These are phyloP conservation scores for Brachionus asplanchnoidis DNA, from an alignment of 1,140 invertebrate genomes.

Conservation along the genomic window DNA sequence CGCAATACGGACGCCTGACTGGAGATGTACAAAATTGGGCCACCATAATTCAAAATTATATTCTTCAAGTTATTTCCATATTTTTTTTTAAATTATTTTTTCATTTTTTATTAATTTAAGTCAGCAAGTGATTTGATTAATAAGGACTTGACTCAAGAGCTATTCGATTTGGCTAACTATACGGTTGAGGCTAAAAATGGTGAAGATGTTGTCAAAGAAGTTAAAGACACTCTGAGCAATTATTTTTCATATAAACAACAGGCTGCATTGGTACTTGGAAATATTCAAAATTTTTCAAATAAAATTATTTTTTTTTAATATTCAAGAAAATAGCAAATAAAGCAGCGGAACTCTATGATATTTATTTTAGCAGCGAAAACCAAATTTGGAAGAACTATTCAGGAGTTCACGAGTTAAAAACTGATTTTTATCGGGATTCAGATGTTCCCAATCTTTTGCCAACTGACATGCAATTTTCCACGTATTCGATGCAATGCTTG, in stretches of 20 bases:
- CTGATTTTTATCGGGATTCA: conserved; percentile 53
- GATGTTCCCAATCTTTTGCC: conserved; percentile 56
- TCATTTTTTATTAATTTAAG: conserved; percentile 44
- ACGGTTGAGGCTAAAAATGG: conserved; percentile 56
- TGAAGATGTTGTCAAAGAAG: conserved; percentile 49
- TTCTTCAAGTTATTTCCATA: conserved; percentile 51
- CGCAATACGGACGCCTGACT: conserved; percentile 49
- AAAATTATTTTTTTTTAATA: conserved; percentile 1
- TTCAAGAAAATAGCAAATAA: conserved; percentile 52
- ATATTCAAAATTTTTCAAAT: not conserved
- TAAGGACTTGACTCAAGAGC: conserved; percentile 54
- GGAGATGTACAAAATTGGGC: conserved; percentile 59
- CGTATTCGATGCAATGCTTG: conserved; percentile 46
- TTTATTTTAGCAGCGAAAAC: conserved; percentile 45
- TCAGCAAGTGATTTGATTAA: conserved; percentile 57
- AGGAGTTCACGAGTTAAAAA: conserved; percentile 48
- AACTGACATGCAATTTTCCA: conserved; percentile 51
- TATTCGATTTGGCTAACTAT: conserved; percentile 56
- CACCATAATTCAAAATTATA: conserved; percentile 58
- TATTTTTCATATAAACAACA: conserved; percentile 55
- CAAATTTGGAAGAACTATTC: conserved; percentile 43
- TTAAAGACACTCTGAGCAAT: conserved; percentile 52
- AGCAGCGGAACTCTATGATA: conserved; percentile 54
- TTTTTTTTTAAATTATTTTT: not conserved
- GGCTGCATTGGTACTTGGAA: conserved; percentile 51